Base-by-base conservation (phyloP, 35 echinoderm and acorn worm genomes). In the Ptychodera flava region DNA sequence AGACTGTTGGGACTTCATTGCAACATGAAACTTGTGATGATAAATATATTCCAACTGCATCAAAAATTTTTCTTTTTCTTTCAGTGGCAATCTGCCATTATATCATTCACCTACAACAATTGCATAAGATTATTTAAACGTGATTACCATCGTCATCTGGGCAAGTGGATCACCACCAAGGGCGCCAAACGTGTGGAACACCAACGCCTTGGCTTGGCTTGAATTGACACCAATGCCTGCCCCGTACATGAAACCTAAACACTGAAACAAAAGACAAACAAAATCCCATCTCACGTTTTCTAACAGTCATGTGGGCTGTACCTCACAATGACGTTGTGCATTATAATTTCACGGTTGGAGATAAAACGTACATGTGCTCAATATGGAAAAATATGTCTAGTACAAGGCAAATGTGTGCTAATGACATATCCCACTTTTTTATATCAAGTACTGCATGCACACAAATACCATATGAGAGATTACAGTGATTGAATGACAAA, bases 121-220 rank as follows among this genome's bases (percentile, higher is more conserved):
- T n/a, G n/a, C n/a, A n/a, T n/a, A n/a, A n/a, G n/a, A n/a, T n/a
- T n/a, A n/a, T n/a, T n/a, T n/a, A n/a, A 0, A 16, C 16, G 27
- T 1, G 87, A 87, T 91, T 90, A 99, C 96, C 90, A 99, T 80
- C 77, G 93, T 94, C 96, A 94, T 99, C 36, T 94, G 96, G 30
- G 90, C 93, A 79, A 90, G 91, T 16, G 90, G 52, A 76, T 99
- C 91, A 22, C 91, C 93, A 31, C 96, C 96, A 38, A 99, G 78
- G 33, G 96, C 96, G 77, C 90, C 93, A 94, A 99, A 99, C 0
- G 96, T 99, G 35, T 94, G 94, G 83, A 90, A 99, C 10, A 99
- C 96, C 77, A 99, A 79, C 0, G 96, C 90, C 83, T 88, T 94
- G 22, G 96, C 88, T 35, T 99, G 96, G 38, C 93, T 99, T 30